Conservation (phyloP, 2,113 vertebrate species). For the Salminus brasiliensis region DNA sequence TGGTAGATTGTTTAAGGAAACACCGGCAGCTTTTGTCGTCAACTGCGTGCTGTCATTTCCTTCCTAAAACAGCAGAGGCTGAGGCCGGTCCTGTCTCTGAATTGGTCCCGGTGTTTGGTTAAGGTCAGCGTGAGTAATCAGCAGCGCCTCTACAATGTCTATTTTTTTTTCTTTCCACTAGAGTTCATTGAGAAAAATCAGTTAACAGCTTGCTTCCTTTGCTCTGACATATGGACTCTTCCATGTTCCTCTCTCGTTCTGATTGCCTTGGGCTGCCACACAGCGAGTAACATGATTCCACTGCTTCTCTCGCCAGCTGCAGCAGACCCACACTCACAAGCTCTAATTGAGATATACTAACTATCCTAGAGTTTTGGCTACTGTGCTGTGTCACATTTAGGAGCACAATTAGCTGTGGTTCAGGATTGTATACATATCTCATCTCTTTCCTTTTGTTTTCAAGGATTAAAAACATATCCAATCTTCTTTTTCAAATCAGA, state of each 20-base stretch:
- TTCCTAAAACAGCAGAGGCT: slow-evolving; percentile 45
- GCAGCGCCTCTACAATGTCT: slow-evolving; percentile 21
- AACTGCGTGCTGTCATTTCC: slow-evolving; percentile 43
- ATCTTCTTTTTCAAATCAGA: too few relatives aligned
- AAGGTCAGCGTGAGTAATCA: slow-evolving; percentile 39
- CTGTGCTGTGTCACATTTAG: too few relatives aligned
- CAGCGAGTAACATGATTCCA: slow-evolving; percentile 45
- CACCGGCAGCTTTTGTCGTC: slow-evolving; percentile 25
- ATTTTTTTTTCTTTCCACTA: not conserved
- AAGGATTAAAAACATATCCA: too few relatives aligned
- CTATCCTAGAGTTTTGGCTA: not conserved
- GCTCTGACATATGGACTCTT: slow-evolving; percentile 45
- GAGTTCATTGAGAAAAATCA: slow-evolving; percentile 24
- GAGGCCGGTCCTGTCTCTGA: slow-evolving; percentile 37
- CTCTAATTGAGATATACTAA: not conserved
- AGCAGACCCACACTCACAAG: not conserved
- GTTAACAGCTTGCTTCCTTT: slow-evolving; percentile 50
- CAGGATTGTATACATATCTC: not conserved
- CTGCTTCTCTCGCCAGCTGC: slow-evolving; percentile 44
- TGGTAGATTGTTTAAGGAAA: slow-evolving; percentile 22
- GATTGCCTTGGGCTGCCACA: slow-evolving; percentile 40
- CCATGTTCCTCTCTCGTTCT: slow-evolving; percentile 22
- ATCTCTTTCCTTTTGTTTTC: too few relatives aligned
- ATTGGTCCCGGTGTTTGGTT: slow-evolving; percentile 42
- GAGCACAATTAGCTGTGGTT: not conserved